phyloP scores from a whole-genome alignment of 2,888 invertebrate species.

The Lasioglossum zephyrum region DNA sequence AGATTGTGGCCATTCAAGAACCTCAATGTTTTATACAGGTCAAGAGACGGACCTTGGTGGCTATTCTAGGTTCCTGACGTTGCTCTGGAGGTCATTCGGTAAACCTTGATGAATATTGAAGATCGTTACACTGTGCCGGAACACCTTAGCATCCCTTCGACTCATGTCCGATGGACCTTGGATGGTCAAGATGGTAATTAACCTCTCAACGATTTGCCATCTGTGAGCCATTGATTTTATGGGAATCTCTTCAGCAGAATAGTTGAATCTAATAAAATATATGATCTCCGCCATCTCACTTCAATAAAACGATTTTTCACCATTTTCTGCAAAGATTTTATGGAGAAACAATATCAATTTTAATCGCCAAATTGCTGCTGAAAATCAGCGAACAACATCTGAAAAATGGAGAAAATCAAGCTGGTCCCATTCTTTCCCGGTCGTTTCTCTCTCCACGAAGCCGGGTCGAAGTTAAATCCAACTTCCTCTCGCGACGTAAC shows the following conservation, averaged over 20 bases:
- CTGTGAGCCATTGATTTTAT: background rate
- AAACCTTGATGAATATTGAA: conserved; percentile 13
- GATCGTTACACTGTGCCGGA: background rate
- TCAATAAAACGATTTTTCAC: too few relatives aligned
- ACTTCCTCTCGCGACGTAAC: conserved; percentile 15
- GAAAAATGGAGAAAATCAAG: background rate
- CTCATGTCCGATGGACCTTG: background rate
- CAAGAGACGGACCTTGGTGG: background rate
- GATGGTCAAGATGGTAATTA: background rate
- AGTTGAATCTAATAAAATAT: background rate
- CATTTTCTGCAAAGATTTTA: too few relatives aligned
- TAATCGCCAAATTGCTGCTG: background rate
- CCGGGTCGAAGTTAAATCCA: conserved; percentile 38
- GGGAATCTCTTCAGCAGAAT: background rate
- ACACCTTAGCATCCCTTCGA: background rate
- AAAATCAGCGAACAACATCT: background rate
- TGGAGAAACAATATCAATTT: too few relatives aligned
- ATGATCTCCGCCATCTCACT: background rate
- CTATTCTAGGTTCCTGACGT: background rate
- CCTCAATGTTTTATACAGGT: background rate
- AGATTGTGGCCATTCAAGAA: background rate
- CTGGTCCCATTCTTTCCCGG: background rate
- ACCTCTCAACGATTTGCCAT: background rate
- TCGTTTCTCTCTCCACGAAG: conserved; percentile 30
- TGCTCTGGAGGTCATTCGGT: background rate